Evolutionary conservation across 2,113 vertebrate genomes (phyloP).

Genomic region (Anarrhichthys ocellatus): DNA sequence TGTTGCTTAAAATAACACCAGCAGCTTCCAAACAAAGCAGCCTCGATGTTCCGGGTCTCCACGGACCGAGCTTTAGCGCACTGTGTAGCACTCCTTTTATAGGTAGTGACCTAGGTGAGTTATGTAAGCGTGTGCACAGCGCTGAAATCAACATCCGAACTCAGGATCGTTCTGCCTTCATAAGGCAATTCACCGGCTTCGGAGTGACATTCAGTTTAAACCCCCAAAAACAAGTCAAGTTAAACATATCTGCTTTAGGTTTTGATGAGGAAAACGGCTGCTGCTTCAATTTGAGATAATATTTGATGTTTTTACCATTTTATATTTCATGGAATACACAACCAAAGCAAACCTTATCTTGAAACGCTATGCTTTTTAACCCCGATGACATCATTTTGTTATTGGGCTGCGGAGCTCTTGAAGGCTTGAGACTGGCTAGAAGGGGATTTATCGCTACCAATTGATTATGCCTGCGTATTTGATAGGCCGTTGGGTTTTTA

Average conservation of each 20-base stretch:
- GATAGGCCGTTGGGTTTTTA: slow-evolving; percentile 22
- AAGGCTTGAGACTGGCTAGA: neutral
- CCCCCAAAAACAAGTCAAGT: neutral
- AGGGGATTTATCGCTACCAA: slow-evolving; percentile 8
- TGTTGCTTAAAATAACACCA: slow-evolving; percentile 74
- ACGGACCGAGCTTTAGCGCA: slow-evolving; percentile 51
- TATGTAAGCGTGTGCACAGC: slow-evolving; percentile 66
- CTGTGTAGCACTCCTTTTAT: slow-evolving; percentile 79
- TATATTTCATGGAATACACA: neutral
- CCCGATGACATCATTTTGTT: neutral
- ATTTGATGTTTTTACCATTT: neutral
- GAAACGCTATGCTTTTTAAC: neutral
- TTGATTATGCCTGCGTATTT: slow-evolving; percentile 31
- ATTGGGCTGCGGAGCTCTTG: slow-evolving; percentile 3
- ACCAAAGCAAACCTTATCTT: slow-evolving; percentile 3
- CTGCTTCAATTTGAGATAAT: neutral
- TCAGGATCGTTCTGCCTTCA: slow-evolving; percentile 61
- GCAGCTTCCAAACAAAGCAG: slow-evolving; percentile 78
- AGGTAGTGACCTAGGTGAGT: slow-evolving; percentile 77
- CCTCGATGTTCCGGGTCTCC: slow-evolving; percentile 65
- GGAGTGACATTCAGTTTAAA: slow-evolving; percentile 20
- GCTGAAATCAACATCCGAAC: slow-evolving; percentile 67
- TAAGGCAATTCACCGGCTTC: slow-evolving; percentile 57
- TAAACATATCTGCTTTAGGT: neutral
- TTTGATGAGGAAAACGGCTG: neutral